Evolutionary conservation across 1,140 invertebrate species (phyloP).

Genomic region (Odontomachus brunneus): DNA sequence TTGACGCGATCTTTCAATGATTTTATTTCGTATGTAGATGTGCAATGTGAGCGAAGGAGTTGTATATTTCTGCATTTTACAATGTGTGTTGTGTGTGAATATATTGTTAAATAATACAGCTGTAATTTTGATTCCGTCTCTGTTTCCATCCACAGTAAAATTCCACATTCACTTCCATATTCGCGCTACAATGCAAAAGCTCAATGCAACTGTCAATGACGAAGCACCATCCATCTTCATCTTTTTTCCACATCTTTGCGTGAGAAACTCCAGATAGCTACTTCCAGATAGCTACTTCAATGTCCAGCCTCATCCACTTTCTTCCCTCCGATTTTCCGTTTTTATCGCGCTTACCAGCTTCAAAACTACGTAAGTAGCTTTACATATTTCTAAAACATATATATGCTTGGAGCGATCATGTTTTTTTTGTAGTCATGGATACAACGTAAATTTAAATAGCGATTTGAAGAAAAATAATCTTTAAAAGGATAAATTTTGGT

Average conservation of each 20-base stretch:
- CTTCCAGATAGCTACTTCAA: constrained; percentile 2
- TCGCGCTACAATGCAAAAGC: constrained; percentile 32
- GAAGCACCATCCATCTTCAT: constrained; percentile 34
- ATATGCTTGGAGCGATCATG: background rate
- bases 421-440: background rate
- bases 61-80: background rate
- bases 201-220: constrained; percentile 30
- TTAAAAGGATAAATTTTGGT: too few species aligned
- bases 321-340: background rate
- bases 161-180: constrained; percentile 23
- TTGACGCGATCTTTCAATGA: background rate
- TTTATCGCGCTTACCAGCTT: constrained; percentile 25
- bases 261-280: constrained; percentile 17
- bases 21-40: background rate
- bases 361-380: constrained; percentile 53
- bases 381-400: constrained; percentile 5
- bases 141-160: constrained; percentile 25
- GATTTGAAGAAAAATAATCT: too few species aligned
- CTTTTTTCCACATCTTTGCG: constrained; percentile 25
- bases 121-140: constrained; percentile 41
- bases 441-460: background rate
- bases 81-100: background rate
- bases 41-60: background rate
- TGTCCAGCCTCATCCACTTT: constrained; percentile 28
- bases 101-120: background rate